Evolutionary conservation across 2,888 invertebrate genomes (phyloP).

Genomic region (Empis livida): DNA sequence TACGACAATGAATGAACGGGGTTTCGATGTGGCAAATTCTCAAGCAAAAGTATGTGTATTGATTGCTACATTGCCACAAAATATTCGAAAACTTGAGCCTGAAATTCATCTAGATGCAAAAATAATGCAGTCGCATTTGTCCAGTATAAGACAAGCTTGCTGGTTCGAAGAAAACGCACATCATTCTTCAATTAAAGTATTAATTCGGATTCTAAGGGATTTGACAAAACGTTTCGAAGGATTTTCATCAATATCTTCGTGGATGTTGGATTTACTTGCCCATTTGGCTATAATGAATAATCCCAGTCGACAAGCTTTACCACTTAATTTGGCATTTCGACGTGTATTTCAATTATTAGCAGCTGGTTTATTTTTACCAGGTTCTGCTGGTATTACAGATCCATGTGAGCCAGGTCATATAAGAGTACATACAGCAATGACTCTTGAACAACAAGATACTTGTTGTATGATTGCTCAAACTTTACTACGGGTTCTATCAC

Average conservation of each 20-base stretch:
- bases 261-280: constrained; percentile 92
- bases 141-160: constrained; percentile 87
- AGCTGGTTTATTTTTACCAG: constrained; percentile 89
- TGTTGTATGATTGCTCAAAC: constrained; percentile 87
- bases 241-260: constrained; percentile 80
- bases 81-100: constrained; percentile 83
- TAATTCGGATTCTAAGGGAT: constrained; percentile 89
- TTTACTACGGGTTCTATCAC: constrained; percentile 73
- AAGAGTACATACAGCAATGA: constrained; percentile 80
- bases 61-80: constrained; percentile 88
- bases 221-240: constrained; percentile 81
- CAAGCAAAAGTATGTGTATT: constrained; percentile 81
- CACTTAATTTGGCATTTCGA: constrained; percentile 82
- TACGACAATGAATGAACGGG: constrained; percentile 48
- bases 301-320: constrained; percentile 80
- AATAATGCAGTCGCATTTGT: constrained; percentile 76
- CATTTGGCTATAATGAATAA: constrained; percentile 96
- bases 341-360: constrained; percentile 83
- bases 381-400: constrained; percentile 83
- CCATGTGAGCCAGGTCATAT: constrained; percentile 86
- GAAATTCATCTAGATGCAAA: constrained; percentile 65
- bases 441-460: constrained; percentile 81
- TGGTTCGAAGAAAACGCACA: constrained; percentile 99
- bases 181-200: constrained; percentile 89
- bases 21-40: constrained; percentile 77